A percentile compares a stretch with the other conserved stretches of the same genome.
phyloP scores from a whole-genome alignment of 2,113 vertebrate species.

The Tachycineta bicolor region DNA sequence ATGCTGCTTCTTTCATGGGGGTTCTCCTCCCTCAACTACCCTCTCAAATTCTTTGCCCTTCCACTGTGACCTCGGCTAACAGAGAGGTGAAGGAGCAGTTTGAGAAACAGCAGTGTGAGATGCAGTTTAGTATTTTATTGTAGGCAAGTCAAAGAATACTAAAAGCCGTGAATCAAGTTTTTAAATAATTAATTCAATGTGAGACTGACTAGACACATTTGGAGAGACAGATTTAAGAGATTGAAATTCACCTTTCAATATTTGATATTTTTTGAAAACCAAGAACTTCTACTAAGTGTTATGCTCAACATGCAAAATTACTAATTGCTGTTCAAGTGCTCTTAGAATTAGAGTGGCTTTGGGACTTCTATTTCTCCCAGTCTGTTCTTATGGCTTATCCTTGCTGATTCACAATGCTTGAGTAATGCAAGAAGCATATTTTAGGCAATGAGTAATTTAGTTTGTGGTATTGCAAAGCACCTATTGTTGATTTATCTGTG shows the following conservation, averaged over 20 bases:
- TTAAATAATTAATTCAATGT: background rate
- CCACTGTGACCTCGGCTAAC: background rate
- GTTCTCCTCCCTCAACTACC: background rate
- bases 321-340: background rate
- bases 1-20: background rate
- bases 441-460: background rate
- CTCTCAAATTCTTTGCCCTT: background rate
- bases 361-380: background rate
- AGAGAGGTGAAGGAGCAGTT: background rate
- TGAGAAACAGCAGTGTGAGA: background rate
- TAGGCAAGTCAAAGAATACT: background rate
- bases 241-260: background rate
- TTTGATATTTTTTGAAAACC: background rate
- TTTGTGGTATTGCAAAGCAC: background rate
- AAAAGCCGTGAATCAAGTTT: background rate
- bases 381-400: background rate
- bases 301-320: background rate
- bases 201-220: background rate
- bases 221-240: background rate
- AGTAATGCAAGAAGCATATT: slow-evolving; percentile 1
- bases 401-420: slow-evolving; percentile 7
- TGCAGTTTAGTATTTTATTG: background rate
- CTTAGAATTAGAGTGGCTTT: background rate
- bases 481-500: slow-evolving; percentile 3
- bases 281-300: background rate